phyloP scores from a whole-genome alignment of 2,888 invertebrate species.

The Drosophila emarginata region DNA sequence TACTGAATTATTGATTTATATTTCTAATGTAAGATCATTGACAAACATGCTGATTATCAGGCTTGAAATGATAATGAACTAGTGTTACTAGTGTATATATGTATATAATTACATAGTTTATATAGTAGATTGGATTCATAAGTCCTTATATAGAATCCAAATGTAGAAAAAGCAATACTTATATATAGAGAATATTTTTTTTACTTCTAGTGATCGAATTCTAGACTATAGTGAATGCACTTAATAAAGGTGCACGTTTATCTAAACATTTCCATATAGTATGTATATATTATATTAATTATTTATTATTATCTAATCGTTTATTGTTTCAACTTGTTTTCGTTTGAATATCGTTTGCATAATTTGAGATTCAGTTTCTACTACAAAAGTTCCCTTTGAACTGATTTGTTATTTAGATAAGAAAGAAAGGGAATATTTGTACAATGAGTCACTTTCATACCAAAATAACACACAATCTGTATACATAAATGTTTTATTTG shows the following conservation, averaged over 20 bases:
- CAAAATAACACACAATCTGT: slow-evolving; percentile 40
- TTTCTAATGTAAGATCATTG: not conserved
- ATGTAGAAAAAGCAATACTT: not conserved
- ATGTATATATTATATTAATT: too few relatives aligned
- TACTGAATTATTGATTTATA: not conserved
- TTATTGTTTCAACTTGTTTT: not conserved
- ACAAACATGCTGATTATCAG: not conserved
- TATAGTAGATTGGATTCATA: not conserved
- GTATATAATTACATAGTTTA: too few relatives aligned
- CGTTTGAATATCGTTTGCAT: not conserved
- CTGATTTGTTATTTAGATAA: slow-evolving; percentile 18
- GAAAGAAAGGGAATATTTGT: slow-evolving; percentile 34
- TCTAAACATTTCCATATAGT: too few relatives aligned
- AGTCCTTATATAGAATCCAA: not conserved
- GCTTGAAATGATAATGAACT: not conserved
- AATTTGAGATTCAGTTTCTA: not conserved
- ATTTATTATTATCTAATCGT: too few relatives aligned
- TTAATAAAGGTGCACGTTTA: too few relatives aligned
- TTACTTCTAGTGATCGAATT: too few relatives aligned
- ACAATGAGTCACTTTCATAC: slow-evolving; percentile 38
- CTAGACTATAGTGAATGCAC: too few relatives aligned
- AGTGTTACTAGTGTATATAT: not conserved
- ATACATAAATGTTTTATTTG: not conserved
- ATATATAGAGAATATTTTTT: not conserved
- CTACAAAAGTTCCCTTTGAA: slow-evolving; percentile 5